Evolutionary conservation across 2,113 vertebrate genomes (phyloP), one percentile per base, ranked within the genome.

Genomic region (Oxygymnocypris stewartii): DNA sequence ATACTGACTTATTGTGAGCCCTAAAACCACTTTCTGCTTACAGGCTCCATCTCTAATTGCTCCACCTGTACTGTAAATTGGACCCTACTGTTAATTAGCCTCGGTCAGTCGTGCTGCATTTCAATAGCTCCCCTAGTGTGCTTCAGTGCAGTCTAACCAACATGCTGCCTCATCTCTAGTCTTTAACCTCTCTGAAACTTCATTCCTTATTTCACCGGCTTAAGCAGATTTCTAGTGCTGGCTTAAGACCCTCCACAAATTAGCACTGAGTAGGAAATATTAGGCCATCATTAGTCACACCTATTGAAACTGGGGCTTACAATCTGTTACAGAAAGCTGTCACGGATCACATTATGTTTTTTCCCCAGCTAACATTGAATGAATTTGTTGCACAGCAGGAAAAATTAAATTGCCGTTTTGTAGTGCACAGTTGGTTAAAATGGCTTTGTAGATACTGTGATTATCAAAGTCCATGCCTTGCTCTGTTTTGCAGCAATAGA

Each of bases 51-150:
- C 91, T 84, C 89, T 94, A 93, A 94, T 95, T 90, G 93, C 89
- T 89, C 88, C 25, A 89, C 90, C 88, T 90, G 91, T 89, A 93
- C 93, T 93, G 92, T 92, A 95, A 92, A 93, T 59, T 89, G 89
- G 88, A 79, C 90, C 90, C 92, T 93, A 88, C 89, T 90, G 88
- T 87, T 93, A 94, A 94, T 92, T 89, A 93, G 88, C 91, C 88
- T 89, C 74, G 87, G 42, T 85, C 80, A 67, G 49, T 57, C 84
- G 4, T 49, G 59, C 84, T 79, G 83, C 35, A 87, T 91, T 84
- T 92, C 84, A 92, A 92, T 88, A 87, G 88, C 73, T 79, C 51
- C 84, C 86, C 89, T 76, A 86, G 85, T 85, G 89, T 90, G 89
- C 77, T 84, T 85, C 71, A 79, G 77, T 86, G 42, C 49, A 40